phyloP scores from a whole-genome alignment of 1,140 invertebrate genomes.

The Ips nitidus region DNA sequence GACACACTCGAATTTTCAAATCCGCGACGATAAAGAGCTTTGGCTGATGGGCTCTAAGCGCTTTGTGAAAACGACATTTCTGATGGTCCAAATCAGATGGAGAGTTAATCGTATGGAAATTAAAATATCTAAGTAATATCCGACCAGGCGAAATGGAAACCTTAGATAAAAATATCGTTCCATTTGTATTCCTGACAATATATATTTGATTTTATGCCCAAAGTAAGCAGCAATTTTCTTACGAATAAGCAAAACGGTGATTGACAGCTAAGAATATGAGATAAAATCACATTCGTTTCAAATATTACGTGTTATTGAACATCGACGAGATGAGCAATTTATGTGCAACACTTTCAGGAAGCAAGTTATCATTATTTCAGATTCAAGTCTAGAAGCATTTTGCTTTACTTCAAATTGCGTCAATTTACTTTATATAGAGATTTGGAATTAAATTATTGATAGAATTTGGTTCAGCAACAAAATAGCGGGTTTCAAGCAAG shows the following conservation, averaged over 20 bases:
- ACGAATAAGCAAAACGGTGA: constrained; percentile 35
- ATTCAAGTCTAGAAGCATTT: too few species aligned
- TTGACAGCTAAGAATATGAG: constrained; percentile 24
- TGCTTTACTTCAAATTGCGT: too few species aligned
- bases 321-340: neutral
- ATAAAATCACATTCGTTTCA: constrained; percentile 31
- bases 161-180: constrained; percentile 42
- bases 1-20: constrained; percentile 35
- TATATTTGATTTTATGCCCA: constrained; percentile 33
- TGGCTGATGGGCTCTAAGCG: constrained; percentile 27
- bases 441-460: too few species aligned
- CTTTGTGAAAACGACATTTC: constrained; percentile 31
- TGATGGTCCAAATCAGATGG: constrained; percentile 40
- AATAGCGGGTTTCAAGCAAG: too few species aligned
- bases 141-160: constrained; percentile 44
- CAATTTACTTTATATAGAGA: too few species aligned
- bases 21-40: constrained; percentile 34
- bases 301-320: constrained; percentile 7
- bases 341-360: too few species aligned
- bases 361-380: too few species aligned
- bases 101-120: constrained; percentile 45
- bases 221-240: constrained; percentile 36
- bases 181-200: constrained; percentile 36
- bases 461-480: too few species aligned
- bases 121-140: constrained; percentile 46